Base-by-base conservation (phyloP, 2,888 invertebrate species). In the Minunthozetes semirufus region DNA sequence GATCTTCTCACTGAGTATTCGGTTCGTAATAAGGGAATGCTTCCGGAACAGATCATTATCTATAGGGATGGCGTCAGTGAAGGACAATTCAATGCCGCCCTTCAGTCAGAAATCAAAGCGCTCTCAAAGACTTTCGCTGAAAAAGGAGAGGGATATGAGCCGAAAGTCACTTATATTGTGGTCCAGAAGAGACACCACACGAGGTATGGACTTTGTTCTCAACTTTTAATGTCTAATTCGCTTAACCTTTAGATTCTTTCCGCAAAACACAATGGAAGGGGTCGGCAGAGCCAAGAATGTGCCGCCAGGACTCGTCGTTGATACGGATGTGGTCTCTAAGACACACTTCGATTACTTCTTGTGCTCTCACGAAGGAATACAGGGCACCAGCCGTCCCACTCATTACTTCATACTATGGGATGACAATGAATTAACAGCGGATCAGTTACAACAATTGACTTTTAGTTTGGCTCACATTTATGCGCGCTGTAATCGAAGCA, bases 171-270 rank as follows among this genome's bases (percentile, higher is more conserved):
- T 48, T 95, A 94, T 83, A 84, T 97, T 59, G 91, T 96, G 11
- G 97, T 97, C 0, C 96, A 98, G 82, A 98, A 98, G 83, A 87
- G 97, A 0, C 97, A 98, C 85, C 78, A 83, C 1, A 82, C 82
- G 0, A 88, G 97, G 81, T 72, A 50, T 72, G 59, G 3, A 33
- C 27, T 38, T 1, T 4, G 2, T 48, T 29, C 27, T 22, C 15
- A 4, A 27, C 29, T 25, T 17, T 63, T 5, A 15, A 2, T 13
- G 5, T 9, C 42, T 33, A 38, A 63, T 3, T 13, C 1, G 13
- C 17, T 59, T 22, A 19, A 22, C 22, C 9, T 22, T 6, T 38
- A 63, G 71, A 17, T 82, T 15, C 72, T 53, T 61, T 38, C 76
- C 76, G 1, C 15, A 33, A 25, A 29, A 72, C 29, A 9, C n/a